Percentiles rank a stretch among this genome's conserved stretches.
Conservation (phyloP, 1,140 invertebrate genomes). For the Polypedilum pembai region DNA sequence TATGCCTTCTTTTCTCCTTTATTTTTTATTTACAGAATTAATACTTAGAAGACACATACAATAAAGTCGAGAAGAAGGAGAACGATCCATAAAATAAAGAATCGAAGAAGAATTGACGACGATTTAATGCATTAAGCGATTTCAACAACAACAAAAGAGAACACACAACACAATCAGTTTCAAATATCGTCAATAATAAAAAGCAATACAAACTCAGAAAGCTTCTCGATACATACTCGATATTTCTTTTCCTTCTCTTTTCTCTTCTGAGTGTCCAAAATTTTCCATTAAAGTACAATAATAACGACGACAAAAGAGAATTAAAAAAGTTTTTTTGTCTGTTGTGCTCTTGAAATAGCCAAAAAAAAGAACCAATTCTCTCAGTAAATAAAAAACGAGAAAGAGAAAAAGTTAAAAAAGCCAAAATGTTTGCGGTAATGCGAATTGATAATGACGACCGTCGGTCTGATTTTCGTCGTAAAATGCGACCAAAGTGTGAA, state of each 20-base stretch:
- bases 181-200: too few species aligned
- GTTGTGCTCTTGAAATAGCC: not conserved
- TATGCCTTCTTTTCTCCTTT: not conserved
- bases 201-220: too few species aligned
- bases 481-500: slow-evolving; percentile 90
- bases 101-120: not conserved
- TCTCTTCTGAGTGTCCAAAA: not conserved
- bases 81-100: slow-evolving; percentile 13
- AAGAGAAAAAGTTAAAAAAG: slow-evolving; percentile 45
- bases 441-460: slow-evolving; percentile 84
- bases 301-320: not conserved
- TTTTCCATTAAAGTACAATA: not conserved
- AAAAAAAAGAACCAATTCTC: not conserved
- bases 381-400: slow-evolving; percentile 28
- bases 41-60: slow-evolving; percentile 8
- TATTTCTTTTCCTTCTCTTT: too few species aligned
- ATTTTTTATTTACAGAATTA: not conserved
- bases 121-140: not conserved
- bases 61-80: not conserved
- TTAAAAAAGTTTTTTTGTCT: not conserved
- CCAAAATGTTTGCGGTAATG: slow-evolving; percentile 77
- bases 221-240: too few species aligned
- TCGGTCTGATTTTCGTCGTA: slow-evolving; percentile 83
- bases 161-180: too few species aligned
- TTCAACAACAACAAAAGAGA: too few species aligned